Conservation (phyloP, 2,888 invertebrate genomes). For the Acrobasis repandana region DNA sequence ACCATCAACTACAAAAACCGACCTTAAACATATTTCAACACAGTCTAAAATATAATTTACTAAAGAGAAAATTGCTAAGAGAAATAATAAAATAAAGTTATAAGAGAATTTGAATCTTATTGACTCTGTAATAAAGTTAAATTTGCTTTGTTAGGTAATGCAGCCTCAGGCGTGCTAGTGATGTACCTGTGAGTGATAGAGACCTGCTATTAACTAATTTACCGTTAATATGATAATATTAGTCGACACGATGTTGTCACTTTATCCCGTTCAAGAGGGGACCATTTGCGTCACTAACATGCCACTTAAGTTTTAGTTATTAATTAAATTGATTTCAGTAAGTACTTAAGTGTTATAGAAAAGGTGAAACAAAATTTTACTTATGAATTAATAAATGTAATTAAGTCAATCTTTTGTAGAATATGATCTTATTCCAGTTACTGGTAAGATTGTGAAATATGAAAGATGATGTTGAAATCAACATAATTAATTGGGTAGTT, state of each 20-base stretch:
- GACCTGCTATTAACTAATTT: conserved; percentile 10
- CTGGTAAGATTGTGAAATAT: no score
- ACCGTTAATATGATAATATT: conserved; percentile 8
- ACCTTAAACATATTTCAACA: neutral
- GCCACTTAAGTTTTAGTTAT: no score
- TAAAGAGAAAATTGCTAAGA: conserved; percentile 15
- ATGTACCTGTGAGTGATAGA: conserved; percentile 34
- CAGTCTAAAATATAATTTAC: conserved; percentile 31
- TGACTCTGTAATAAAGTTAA: conserved; percentile 38
- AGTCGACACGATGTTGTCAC: neutral
- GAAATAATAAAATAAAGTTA: conserved; percentile 42
- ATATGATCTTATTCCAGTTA: no score
- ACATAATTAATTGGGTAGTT: no score
- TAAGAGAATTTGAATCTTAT: conserved; percentile 53
- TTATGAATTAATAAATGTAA: no score
- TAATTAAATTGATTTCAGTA: no score
- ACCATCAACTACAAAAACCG: neutral
- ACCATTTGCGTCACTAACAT: neutral
- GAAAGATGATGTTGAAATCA: no score
- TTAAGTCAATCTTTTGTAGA: no score
- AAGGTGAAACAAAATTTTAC: no score
- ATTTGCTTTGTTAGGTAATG: conserved; percentile 40
- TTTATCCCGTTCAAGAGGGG: neutral
- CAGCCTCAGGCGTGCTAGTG: conserved; percentile 53
- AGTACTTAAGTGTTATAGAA: no score